These are phyloP conservation scores for Rhabditoides inermis DNA, from an alignment of 2,888 invertebrate species.

Conservation along the genomic window DNA sequence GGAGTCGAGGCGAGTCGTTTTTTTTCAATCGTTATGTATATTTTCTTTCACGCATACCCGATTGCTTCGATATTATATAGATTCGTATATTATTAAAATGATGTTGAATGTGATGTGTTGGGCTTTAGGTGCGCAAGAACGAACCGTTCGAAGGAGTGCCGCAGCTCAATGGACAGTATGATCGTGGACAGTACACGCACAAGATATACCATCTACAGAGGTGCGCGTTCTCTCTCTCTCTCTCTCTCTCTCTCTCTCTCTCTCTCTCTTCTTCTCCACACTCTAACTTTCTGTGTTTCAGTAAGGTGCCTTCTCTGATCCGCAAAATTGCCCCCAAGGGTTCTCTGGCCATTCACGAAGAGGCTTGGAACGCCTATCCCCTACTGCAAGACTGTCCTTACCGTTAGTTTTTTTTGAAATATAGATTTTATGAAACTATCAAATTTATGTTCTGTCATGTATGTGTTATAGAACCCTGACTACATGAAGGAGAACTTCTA, in stretches of 20 bases:
- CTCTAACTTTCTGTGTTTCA: slow-evolving; percentile 12
- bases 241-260: too few relatives aligned
- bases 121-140: slow-evolving; percentile 72
- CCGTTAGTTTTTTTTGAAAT: slow-evolving; percentile 19
- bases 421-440: neutral
- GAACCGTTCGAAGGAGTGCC: slow-evolving; percentile 88
- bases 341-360: slow-evolving; percentile 90
- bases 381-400: slow-evolving; percentile 77
- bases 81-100: neutral
- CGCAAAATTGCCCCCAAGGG: slow-evolving; percentile 79
- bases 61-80: neutral
- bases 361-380: slow-evolving; percentile 99
- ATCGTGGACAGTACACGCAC: slow-evolving; percentile 93
- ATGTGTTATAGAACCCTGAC: slow-evolving; percentile 56
- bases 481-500: slow-evolving; percentile 87
- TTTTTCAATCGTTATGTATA: neutral
- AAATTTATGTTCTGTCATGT: neutral
- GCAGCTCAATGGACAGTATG: slow-evolving; percentile 78
- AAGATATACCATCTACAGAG: slow-evolving; percentile 82
- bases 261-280: too few relatives aligned
- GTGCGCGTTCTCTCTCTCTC: too few relatives aligned
- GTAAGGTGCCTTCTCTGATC: slow-evolving; percentile 82
- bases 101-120: neutral
- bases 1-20: slow-evolving; percentile 66
- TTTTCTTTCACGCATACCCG: neutral